phyloP scores from a whole-genome alignment of 2,888 invertebrate genomes.

The Suillia variegata region DNA sequence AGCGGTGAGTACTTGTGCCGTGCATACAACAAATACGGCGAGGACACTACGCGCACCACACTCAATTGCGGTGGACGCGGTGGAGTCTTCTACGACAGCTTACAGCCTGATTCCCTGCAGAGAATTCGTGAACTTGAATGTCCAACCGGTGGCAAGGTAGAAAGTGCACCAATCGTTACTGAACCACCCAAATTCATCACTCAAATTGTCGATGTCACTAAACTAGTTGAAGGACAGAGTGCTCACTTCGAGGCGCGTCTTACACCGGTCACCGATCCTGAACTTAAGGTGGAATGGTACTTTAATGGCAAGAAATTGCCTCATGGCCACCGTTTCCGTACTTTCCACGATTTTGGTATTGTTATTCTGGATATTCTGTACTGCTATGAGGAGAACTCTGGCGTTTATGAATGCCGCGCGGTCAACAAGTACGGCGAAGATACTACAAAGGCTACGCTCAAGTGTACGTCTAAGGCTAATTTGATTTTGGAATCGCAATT shows the following conservation, averaged over 20 bases:
- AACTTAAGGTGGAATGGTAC: constrained; percentile 93
- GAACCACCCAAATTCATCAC: constrained; percentile 90
- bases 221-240: constrained; percentile 91
- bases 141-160: constrained; percentile 64
- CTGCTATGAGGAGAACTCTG: constrained; percentile 95
- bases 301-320: constrained; percentile 91
- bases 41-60: constrained; percentile 85
- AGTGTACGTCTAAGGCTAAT: constrained; percentile 86
- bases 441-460: constrained; percentile 80
- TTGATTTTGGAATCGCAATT: constrained; percentile 91
- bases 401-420: constrained; percentile 91
- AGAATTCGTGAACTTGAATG: constrained; percentile 86
- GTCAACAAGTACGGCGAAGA: constrained; percentile 90
- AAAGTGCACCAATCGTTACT: constrained; percentile 70
- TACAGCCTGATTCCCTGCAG: constrained; percentile 89
- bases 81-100: constrained; percentile 85
- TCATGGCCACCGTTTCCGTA: constrained; percentile 94
- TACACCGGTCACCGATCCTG: constrained; percentile 93
- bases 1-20: constrained; percentile 92
- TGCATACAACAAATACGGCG: constrained; percentile 89
- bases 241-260: constrained; percentile 93
- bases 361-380: constrained; percentile 94
- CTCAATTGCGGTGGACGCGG: constrained; percentile 83
- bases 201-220: constrained; percentile 82
- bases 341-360: constrained; percentile 97